Base-by-base conservation (phyloP, 2,113 vertebrate species). In the Litocranius walleri region DNA sequence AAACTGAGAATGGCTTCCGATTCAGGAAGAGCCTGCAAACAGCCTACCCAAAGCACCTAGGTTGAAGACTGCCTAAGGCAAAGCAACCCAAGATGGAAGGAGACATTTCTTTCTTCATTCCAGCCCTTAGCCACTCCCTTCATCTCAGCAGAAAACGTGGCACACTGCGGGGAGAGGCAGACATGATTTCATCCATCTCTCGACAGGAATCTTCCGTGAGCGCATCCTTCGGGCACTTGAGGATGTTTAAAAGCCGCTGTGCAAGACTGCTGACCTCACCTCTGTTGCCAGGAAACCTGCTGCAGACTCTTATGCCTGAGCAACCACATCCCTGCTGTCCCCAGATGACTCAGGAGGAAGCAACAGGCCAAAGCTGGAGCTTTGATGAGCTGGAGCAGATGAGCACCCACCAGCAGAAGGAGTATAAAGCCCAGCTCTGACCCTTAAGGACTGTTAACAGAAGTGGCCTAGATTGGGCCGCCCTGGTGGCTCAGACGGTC, bases 271-370 rank as follows among this genome's bases (percentile, higher is more conserved):
- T 90, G 81, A 36, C 56, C 52, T 96, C 94, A 54, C 1, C 4
- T 71, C 56, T 91, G 89, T 78, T 93, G 80, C 94, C 92, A 94
- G 78, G 91, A 97, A 92, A 94, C 71, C 45, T 97, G 59, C 83
- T 33, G 13, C 56, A 95, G 64, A 81, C 29, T 40, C 54, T 57
- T 93, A 40, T 6, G 4, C 36, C 25, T 45, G 50, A 61, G 6
- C 33, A 43, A 67, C 57, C 59, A 13, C 16, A 36, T 92, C 90
- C 23, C 87, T 82, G 48, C 71, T 77, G 61, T 85, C n/a, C 43
- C 50, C 62, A 80, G n/a, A 57, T 36, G 62, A 94, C n/a, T n/a
- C 43, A 9, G 10, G 40, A 78, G 48, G 59, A 95, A 95, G 45
- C 17, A n/a, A n/a, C 9, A 9, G 3, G 52, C 48, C 78, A 25